Evolutionary conservation across 2,888 invertebrate genomes (phyloP), one percentile per base, ranked within the genome.

Genomic region (Eristalinus aeneus): DNA sequence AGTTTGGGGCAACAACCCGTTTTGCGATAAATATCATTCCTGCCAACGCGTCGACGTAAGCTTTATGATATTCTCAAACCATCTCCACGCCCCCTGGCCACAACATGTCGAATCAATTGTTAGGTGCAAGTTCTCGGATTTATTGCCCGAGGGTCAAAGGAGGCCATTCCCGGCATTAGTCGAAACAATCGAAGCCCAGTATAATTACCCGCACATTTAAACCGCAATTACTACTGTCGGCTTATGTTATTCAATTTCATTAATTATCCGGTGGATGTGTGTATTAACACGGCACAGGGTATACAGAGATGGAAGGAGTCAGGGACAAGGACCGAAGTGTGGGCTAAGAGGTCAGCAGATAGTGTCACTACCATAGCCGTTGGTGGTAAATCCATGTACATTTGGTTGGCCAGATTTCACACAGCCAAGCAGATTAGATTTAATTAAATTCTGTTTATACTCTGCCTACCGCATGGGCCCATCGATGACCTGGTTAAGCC

Each of bases 211-310:
- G 81, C 86, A 86, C 81, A 86, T 71, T 77, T 61, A 82, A 82
- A 71, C 86, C 82, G 54, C 74, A 82, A 82, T 86, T 82, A 86
- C 86, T 82, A 74, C 82, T 82, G 69, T 78, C 77, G 71, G 82
- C 86, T 78, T 77, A 65, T 86, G 86, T 77, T 82, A 86, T 82
- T 82, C 77, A 86, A 86, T 86, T 76, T 73, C 86, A 86, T 86
- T 86, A 86, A 86, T 86, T 86, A 86, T 77, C 82, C 54, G 65
- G 77, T 64, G 73, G 81, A 82, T 81, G 65, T 69, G 71, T 73
- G 69, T 86, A 69, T 77, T 81, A 77, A 69, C 61, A 72, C 77
- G 56, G 31, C n/a, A 61, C 46, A 22, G 46, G 46, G 64, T 27
- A n/a, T n/a, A 27, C 27, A 27, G 27, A 34, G n/a, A 10, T 27